phyloP scores from a whole-genome alignment of 2,888 invertebrate genomes.

The Seladonia tumulorum region DNA sequence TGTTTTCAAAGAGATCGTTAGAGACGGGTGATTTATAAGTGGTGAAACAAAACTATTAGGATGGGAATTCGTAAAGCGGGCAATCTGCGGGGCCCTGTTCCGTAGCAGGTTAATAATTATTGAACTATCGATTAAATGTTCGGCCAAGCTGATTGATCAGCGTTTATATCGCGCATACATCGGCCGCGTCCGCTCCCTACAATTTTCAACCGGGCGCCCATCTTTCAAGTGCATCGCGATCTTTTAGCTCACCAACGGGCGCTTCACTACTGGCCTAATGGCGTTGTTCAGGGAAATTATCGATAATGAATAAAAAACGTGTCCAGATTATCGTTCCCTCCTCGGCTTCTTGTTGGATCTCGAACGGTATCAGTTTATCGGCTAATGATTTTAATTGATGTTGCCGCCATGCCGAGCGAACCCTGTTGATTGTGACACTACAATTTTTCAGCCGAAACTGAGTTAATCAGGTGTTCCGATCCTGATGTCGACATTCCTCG shows the following conservation, averaged over 20 bases:
- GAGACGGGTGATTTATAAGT: slow-evolving; percentile 66
- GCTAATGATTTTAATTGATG: slow-evolving; percentile 38
- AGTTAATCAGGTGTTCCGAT: neutral
- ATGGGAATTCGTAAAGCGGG: slow-evolving; percentile 65
- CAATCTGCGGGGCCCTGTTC: slow-evolving; percentile 53
- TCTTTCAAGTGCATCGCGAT: slow-evolving; percentile 63
- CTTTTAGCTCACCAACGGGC: slow-evolving; percentile 56
- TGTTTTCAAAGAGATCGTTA: slow-evolving; percentile 62
- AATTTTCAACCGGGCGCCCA: slow-evolving; percentile 72
- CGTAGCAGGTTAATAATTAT: slow-evolving; percentile 77
- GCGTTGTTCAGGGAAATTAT: slow-evolving; percentile 56
- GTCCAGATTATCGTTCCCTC: slow-evolving; percentile 11
- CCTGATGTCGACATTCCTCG: neutral
- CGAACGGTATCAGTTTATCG: slow-evolving; percentile 22
- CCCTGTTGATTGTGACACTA: neutral
- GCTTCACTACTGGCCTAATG: slow-evolving; percentile 52
- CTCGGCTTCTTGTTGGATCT: neutral
- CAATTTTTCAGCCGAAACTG: neutral
- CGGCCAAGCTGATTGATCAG: slow-evolving; percentile 76
- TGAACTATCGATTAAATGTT: slow-evolving; percentile 77
- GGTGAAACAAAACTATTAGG: slow-evolving; percentile 60
- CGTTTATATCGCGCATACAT: slow-evolving; percentile 73
- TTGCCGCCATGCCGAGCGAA: neutral
- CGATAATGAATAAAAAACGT: slow-evolving; percentile 52
- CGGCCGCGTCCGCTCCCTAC: slow-evolving; percentile 71